Evolutionary conservation across 2,797 vertebrate genomes (phyloP).

Genomic region (Anguilla anguilla): DNA sequence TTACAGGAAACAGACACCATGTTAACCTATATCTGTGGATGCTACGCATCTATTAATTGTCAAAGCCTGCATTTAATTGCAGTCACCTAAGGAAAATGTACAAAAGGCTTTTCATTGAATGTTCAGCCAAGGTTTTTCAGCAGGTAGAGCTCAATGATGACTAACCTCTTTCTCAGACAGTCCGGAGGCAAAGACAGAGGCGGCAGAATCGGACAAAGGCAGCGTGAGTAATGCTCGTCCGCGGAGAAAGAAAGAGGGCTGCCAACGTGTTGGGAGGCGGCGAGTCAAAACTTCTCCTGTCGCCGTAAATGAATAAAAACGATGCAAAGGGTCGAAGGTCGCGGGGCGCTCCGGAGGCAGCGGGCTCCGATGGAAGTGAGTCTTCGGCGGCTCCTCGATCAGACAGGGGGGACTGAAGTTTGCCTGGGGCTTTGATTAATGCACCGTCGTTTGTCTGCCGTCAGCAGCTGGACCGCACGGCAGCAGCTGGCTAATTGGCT

Average conservation of each 20-base stretch:
- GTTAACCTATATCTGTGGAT: neutral
- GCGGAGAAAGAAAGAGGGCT: constrained; percentile 4
- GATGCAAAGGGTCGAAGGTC: constrained; percentile 43
- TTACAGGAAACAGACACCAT: neutral
- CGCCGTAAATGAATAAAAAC: constrained; percentile 30
- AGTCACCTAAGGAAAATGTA: neutral
- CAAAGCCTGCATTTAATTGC: neutral
- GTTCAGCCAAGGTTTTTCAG: neutral
- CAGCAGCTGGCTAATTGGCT: constrained; percentile 66
- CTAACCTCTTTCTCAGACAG: neutral
- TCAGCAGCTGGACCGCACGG: constrained; percentile 57
- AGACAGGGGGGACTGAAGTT: constrained; percentile 32
- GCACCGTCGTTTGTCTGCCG: constrained; percentile 55
- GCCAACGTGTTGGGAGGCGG: neutral
- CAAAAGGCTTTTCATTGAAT: neutral
- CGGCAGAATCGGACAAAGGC: constrained; percentile 43
- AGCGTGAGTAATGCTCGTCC: constrained; percentile 30
- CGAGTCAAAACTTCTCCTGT: constrained; percentile 41
- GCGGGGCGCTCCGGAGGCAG: constrained; percentile 33
- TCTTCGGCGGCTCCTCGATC: neutral
- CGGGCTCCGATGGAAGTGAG: constrained; percentile 38
- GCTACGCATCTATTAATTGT: neutral
- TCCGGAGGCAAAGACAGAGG: constrained; percentile 29
- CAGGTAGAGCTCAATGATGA: neutral
- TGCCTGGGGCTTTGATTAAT: constrained; percentile 57